phyloP scores from a whole-genome alignment of 2,888 invertebrate genomes.

The Dynastes maya region DNA sequence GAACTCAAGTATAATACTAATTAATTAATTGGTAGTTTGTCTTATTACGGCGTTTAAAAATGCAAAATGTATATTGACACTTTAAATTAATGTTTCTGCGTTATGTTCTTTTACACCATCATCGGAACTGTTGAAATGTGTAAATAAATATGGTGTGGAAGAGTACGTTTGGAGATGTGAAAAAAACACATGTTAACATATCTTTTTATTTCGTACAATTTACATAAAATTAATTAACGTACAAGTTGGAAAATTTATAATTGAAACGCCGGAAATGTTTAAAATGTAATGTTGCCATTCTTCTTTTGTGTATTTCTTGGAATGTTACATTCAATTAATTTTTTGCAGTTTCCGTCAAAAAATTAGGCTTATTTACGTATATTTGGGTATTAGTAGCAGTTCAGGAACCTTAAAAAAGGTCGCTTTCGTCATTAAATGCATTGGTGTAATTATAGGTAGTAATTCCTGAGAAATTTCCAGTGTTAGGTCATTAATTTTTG shows the following conservation, averaged over 20 bases:
- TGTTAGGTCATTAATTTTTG: too few relatives aligned
- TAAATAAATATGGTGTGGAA: constrained; percentile 6
- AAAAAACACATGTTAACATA: constrained; percentile 34
- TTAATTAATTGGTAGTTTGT: constrained; percentile 5
- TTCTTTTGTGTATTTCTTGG: constrained; percentile 16
- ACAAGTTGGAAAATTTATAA: constrained; percentile 26
- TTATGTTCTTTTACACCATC: not conserved
- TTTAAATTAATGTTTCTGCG: not conserved
- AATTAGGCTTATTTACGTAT: too few relatives aligned
- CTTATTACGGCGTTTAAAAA: constrained; percentile 5
- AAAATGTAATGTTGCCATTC: not conserved
- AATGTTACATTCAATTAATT: constrained; percentile 1
- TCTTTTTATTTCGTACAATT: constrained; percentile 35
- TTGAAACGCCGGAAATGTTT: constrained; percentile 14
- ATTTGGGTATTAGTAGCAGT: too few relatives aligned
- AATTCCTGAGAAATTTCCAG: too few relatives aligned
- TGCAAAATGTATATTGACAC: constrained; percentile 11
- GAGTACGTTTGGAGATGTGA: constrained; percentile 22
- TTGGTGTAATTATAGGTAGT: too few relatives aligned
- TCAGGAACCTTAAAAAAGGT: too few relatives aligned
- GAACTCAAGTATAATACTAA: not conserved
- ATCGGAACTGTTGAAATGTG: not conserved
- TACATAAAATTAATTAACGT: constrained; percentile 41
- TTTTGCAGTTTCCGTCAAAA: too few relatives aligned
- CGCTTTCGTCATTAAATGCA: too few relatives aligned